Conservation (phyloP, 2,797 vertebrate genomes). For the Phrynocephalus forsythii region DNA sequence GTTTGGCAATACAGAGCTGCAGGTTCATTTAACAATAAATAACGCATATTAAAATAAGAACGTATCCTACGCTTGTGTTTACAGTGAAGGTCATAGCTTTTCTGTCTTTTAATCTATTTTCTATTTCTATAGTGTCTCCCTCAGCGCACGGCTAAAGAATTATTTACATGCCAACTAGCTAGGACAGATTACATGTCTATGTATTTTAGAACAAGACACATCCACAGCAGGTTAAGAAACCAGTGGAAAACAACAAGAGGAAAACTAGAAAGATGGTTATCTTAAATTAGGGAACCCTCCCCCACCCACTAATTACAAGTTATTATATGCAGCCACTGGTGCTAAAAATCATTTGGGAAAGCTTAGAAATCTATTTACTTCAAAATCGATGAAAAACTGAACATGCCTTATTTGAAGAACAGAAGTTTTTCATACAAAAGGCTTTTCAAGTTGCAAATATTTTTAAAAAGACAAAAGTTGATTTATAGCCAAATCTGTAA, state of each 20-base stretch:
- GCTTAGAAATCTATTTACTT: too few species aligned
- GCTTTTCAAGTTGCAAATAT: too few species aligned
- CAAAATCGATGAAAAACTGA: not conserved
- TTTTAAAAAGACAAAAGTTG: not conserved
- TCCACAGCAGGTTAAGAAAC: not conserved
- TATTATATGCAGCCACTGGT: conserved; percentile 26
- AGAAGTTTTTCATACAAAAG: conserved; percentile 17
- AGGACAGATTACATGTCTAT: too few species aligned
- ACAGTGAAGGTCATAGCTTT: not conserved
- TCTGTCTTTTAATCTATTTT: conserved; percentile 26
- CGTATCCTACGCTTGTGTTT: not conserved
- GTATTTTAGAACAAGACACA: not conserved
- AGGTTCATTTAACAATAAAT: conserved; percentile 20
- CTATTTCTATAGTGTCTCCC: not conserved
- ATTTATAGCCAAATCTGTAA: conserved; percentile 46
- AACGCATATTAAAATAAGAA: conserved; percentile 18
- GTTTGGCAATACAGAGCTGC: not conserved
- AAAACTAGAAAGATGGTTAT: not conserved
- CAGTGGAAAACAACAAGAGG: not conserved
- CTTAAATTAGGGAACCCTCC: not conserved
- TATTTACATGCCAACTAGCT: not conserved
- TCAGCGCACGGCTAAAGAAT: too few species aligned
- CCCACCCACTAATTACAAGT: too few species aligned
- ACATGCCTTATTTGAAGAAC: conserved; percentile 48
- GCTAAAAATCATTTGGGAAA: not conserved